A percentile compares a stretch with the other conserved stretches of the same genome.
These are phyloP conservation scores for Zoanthus solanderi DNA, from an alignment of 92 coral and sea anemone species.

Conservation along the genomic window DNA sequence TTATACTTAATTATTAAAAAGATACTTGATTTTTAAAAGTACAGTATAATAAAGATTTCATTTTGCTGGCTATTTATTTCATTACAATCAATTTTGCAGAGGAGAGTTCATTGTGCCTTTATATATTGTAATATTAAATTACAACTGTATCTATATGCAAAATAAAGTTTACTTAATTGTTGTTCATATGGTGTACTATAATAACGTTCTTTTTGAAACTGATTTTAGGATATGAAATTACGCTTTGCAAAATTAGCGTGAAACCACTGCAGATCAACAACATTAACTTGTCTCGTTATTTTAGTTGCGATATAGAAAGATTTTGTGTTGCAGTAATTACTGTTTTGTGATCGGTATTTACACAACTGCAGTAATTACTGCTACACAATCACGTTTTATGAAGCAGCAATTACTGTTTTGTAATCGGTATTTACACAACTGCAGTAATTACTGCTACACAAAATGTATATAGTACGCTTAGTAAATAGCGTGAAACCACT, in stretches of 20 bases:
- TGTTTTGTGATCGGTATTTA: background rate
- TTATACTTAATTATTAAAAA: no score
- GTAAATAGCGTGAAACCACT: no score
- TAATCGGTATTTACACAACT: background rate
- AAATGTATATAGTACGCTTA: no score
- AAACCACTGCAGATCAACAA: no score
- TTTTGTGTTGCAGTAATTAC: constrained; percentile 23
- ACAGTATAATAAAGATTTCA: background rate
- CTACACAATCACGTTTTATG: no score
- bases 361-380: background rate
- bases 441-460: background rate
- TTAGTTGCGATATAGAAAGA: background rate
- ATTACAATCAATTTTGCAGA: background rate
- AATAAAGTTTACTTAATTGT: constrained; percentile 1
- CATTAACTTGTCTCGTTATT: background rate
- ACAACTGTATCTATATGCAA: background rate
- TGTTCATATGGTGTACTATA: background rate
- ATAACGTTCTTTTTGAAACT: background rate
- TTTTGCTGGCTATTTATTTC: background rate
- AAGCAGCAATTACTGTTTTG: background rate
- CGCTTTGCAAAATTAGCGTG: background rate
- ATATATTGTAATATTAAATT: no score
- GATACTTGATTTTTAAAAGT: no score
- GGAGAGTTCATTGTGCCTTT: background rate
- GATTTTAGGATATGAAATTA: background rate